These are phyloP conservation scores for Achlya flavicornis DNA, from an alignment of 2,888 invertebrate species.

Conservation along the genomic window DNA sequence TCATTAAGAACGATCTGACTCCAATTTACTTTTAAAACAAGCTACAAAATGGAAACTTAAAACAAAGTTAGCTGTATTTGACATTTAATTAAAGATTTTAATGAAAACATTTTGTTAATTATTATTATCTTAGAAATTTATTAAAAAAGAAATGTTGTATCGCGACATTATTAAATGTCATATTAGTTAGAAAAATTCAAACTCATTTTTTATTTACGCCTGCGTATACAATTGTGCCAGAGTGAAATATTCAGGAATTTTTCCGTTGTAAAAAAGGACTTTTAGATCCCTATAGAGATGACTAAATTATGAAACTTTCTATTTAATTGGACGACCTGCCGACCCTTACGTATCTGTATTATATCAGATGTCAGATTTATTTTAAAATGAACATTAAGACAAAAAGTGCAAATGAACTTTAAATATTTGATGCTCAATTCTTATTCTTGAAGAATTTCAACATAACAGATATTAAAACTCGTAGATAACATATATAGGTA, in stretches of 20 bases:
- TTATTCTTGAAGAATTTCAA: too few relatives aligned
- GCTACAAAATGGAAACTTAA: conserved; percentile 41
- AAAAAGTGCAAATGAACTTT: not conserved
- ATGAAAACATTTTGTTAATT: conserved; percentile 3
- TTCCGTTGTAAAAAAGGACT: conserved; percentile 24
- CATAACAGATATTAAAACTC: too few relatives aligned
- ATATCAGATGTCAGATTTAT: not conserved
- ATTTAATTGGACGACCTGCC: conserved; percentile 29
- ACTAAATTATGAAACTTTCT: conserved; percentile 32
- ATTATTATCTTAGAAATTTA: conserved; percentile 29
- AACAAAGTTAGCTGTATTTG: conserved; percentile 41
- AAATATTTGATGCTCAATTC: not conserved
- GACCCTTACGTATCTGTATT: conserved; percentile 18
- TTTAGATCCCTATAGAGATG: conserved; percentile 18
- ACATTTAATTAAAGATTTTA: conserved; percentile 46
- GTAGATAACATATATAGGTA: not conserved
- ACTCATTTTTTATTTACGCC: conserved; percentile 13
- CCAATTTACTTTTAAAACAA: conserved; percentile 43
- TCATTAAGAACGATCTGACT: conserved; percentile 30
- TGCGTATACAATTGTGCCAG: conserved; percentile 21
- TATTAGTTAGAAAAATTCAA: conserved; percentile 24
- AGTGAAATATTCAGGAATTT: conserved; percentile 22
- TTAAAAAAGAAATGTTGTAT: conserved; percentile 19
- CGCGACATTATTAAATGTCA: conserved; percentile 16
- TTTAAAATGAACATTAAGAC: not conserved